These are phyloP conservation scores for Acrossocheilus fasciatus DNA, from an alignment of 2,797 vertebrate species.

Conservation along the genomic window DNA sequence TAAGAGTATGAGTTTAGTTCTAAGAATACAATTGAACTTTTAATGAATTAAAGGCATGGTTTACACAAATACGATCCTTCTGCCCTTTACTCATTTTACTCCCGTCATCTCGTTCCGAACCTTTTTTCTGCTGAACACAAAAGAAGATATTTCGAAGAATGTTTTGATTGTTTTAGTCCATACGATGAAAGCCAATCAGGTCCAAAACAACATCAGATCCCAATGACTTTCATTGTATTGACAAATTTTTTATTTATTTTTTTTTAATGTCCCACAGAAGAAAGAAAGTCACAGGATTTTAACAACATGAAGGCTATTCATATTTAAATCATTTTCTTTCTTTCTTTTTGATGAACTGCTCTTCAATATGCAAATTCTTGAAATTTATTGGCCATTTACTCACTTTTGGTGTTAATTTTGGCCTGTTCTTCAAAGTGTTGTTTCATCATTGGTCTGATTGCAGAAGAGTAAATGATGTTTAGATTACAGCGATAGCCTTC, in stretches of 20 bases:
- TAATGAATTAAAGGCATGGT: no score
- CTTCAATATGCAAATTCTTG: background rate
- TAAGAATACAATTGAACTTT: background rate
- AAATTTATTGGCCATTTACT: background rate
- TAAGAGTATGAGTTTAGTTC: background rate
- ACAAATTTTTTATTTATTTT: background rate
- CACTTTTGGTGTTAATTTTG: slow-evolving; percentile 6
- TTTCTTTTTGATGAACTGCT: background rate
- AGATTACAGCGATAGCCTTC: slow-evolving; percentile 73
- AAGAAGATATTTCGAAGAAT: background rate
- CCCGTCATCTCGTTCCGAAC: background rate
- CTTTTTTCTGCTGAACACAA: background rate
- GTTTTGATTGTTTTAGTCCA: background rate
- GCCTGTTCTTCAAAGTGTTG: slow-evolving; percentile 15
- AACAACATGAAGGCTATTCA: background rate
- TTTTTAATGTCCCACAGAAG: background rate
- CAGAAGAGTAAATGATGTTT: slow-evolving; percentile 67
- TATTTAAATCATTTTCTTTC: background rate
- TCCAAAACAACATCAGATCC: background rate
- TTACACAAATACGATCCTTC: background rate
- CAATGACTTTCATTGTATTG: no score
- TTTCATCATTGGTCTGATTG: slow-evolving; percentile 48
- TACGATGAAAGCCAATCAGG: background rate
- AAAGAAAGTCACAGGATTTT: background rate
- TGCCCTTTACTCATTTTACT: background rate